Evolutionary conservation across 1,140 invertebrate species (phyloP), one percentile per base, ranked within the genome.

Genomic region (Bathynomus jamesi): DNA sequence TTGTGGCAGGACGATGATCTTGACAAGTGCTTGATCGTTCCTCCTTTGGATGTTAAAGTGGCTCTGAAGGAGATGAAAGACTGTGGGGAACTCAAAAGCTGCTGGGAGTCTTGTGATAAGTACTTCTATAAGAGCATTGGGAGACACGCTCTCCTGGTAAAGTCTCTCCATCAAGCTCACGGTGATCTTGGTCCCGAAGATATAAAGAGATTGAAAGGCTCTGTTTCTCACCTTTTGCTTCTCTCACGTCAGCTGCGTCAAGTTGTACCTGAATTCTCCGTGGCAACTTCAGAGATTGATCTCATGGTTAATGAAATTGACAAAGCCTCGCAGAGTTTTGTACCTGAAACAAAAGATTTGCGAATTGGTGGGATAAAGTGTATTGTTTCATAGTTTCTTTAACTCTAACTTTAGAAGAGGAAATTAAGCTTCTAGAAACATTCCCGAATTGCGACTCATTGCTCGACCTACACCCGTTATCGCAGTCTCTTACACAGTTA

Each of bases 171-270:
- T 32, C 79, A 81, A 3, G 89, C 90, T 0, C 87, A 90, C 31
- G 87, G 89, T 76, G 93, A 96, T 79, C 81, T 98, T 29, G 91
- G 91, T 10, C 81, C 88, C 0, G 88, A 87, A 46, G 91, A 92
- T 75, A 87, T 93, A 63, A 91, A 95, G 70, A 85, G 93, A 67
- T 91, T 92, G 75, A 88, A 88, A 82, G 95, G 95, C 60, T 94
- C 90, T 80, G 84, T 88, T 0, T 84, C 85, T 65, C 87, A 91
- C 75, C 78, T 92, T 11, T 83, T 89, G 77, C 83, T 74, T 5
- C 28, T 77, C 10, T 53, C 70, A 13, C 28, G 46, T 28, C 53
- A 77, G 13, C 72, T 74, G 13, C 60, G 70, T 27, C 40, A 17
- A 21, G 5, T 5, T 53, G 21, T 53, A 17, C 40, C 40, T 17